phyloP scores from a whole-genome alignment of 2,113 vertebrate species.

The Alligator sinensis region DNA sequence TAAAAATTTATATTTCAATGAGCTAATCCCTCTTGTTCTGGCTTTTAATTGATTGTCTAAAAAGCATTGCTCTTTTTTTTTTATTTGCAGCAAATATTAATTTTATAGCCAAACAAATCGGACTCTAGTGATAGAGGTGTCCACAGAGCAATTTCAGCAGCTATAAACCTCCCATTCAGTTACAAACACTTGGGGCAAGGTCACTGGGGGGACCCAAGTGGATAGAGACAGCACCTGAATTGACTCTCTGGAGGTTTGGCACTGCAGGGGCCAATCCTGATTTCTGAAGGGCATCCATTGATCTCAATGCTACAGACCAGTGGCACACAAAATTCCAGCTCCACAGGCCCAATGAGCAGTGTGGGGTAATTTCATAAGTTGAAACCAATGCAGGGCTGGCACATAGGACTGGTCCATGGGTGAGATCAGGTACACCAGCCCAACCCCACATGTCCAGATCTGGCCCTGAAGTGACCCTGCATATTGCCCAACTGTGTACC shows the following conservation, averaged over 20 bases:
- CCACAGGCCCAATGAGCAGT: background rate
- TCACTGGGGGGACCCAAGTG: background rate
- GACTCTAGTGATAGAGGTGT: background rate
- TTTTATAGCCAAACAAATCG: conserved; percentile 63
- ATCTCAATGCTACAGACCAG: background rate
- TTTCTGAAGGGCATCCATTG: background rate
- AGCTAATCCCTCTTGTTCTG: conserved; percentile 73
- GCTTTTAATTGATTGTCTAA: conserved; percentile 83
- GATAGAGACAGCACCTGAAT: background rate
- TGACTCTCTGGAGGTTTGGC: background rate
- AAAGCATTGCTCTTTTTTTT: conserved; percentile 68
- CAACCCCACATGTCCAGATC: background rate
- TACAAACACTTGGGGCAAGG: background rate
- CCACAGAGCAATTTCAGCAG: background rate
- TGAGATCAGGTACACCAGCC: background rate
- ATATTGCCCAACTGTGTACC: too few species aligned
- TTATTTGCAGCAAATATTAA: conserved; percentile 68
- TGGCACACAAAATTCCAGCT: too few species aligned
- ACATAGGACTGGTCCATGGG: too few species aligned
- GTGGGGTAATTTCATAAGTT: background rate
- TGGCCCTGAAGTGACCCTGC: too few species aligned
- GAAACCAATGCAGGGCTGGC: too few species aligned
- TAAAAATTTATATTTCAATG: conserved; percentile 82
- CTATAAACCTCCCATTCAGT: background rate
- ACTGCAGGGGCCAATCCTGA: background rate